These are phyloP conservation scores for Phaetusa simplex DNA, from an alignment of 2,113 vertebrate species.

Conservation along the genomic window DNA sequence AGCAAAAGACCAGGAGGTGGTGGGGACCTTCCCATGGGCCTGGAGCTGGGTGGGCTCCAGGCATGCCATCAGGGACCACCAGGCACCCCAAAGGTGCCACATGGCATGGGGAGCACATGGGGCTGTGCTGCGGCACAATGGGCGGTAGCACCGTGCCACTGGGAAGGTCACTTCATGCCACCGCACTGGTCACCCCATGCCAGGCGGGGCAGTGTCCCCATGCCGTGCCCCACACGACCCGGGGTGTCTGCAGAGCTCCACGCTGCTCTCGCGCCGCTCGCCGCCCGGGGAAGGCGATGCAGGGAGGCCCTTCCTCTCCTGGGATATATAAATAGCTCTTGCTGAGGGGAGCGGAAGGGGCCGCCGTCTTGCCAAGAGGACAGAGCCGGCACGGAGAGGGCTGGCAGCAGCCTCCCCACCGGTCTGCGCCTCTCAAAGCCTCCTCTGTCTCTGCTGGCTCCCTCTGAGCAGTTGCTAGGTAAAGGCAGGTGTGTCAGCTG, in stretches of 20 bases:
- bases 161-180: too few species aligned
- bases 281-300: background rate
- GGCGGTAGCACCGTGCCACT: too few species aligned
- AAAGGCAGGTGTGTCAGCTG: conserved; percentile 71
- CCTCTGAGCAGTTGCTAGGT: conserved; percentile 70
- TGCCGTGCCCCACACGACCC: fast-evolving
- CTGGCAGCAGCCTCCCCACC: background rate
- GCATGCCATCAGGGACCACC: background rate
- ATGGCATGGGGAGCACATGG: fast-evolving
- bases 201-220: fast-evolving
- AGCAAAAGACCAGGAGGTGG: background rate
- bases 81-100: background rate
- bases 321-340: background rate
- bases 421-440: background rate
- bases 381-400: background rate
- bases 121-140: fast-evolving
- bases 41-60: background rate
- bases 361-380: background rate
- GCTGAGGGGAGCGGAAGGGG: background rate
- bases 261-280: fast-evolving
- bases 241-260: background rate
- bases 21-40: background rate
- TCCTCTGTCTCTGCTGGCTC: conserved; percentile 8
- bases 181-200: too few species aligned
- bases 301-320: background rate